Evolutionary conservation across 2,888 invertebrate species (phyloP), one percentile per base, ranked within the genome.

Genomic region (Callyntrura guangdongensis): DNA sequence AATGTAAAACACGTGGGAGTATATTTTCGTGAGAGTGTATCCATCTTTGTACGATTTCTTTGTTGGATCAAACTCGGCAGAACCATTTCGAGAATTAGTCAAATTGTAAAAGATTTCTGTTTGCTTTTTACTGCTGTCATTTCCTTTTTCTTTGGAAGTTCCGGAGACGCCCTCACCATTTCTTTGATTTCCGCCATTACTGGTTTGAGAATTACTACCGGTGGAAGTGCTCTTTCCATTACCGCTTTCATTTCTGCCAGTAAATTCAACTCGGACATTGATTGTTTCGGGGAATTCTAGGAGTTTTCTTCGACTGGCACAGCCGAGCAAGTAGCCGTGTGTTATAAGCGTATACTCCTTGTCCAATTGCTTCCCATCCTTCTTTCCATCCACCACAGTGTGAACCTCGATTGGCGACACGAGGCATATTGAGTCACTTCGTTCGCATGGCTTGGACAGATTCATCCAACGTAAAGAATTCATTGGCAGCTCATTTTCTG

Each of bases 371-470:
- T 87, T 85, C 20, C 91, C 90, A 49, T 92, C 74, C 49, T 85
- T 86, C 22, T 92, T 84, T 1, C 93, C 93, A 81, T 93, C 92
- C n/a, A 93, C 91, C 9, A 84, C 67, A 0, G 93, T 90, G 27
- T 90, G 84, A 56, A 93, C 92, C 82, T 93, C 92, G 6, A 94
- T 92, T 25, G 93, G 93, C 20, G 93, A 92, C 11, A 92, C 92
- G n/a, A 94, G 87, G 69, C 94, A 94, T 45, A 93, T 67, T 25
- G 93, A 93, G 85, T 94, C 94, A 49, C 92, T 92, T 22, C 92
- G 79, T 20, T 86, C 84, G 47, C 93, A 93, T 36, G 90, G 89
- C 4, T 88, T 91, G 74, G 91, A 92, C 17, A 92, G 81, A 59
- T 91, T 84, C 25, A 86, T 84, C 92, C 92, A 91, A 9, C 81